Evolutionary conservation across 1,140 invertebrate genomes (phyloP).

Genomic region (Heliconius melpomene): DNA sequence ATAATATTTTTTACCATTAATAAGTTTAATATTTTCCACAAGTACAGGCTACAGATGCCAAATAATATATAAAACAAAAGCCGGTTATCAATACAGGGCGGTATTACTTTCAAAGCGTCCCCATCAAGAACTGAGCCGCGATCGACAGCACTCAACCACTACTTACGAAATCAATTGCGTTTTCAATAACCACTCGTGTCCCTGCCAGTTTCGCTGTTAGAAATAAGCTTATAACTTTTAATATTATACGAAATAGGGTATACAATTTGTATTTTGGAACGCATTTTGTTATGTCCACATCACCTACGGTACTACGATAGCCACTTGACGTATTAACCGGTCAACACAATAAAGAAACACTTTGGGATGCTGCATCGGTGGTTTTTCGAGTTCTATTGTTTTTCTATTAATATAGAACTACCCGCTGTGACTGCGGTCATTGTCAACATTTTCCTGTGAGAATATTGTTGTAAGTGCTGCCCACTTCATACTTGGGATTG

Average conservation of each 20-base stretch:
- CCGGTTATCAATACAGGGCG: conserved; percentile 9
- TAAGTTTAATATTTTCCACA: conserved; percentile 14
- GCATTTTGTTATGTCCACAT: not conserved
- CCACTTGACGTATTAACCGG: conserved; percentile 66
- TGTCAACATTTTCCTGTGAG: conserved; percentile 67
- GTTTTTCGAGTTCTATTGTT: conserved; percentile 66
- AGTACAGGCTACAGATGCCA: conserved; percentile 26
- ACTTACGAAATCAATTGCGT: conserved; percentile 64
- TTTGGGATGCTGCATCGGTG: conserved; percentile 65
- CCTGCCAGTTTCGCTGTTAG: conserved; percentile 24
- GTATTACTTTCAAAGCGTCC: conserved; percentile 42
- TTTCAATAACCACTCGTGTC: conserved; percentile 67
- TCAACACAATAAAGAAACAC: conserved; percentile 73
- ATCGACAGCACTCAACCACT: conserved; percentile 24
- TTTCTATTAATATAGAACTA: conserved; percentile 55
- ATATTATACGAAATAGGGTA: not conserved
- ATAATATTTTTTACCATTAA: conserved; percentile 9
- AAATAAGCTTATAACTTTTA: conserved; percentile 7
- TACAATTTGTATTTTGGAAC: not conserved
- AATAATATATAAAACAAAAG: conserved; percentile 32
- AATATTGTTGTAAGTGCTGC: conserved; percentile 51
- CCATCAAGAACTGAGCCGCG: conserved; percentile 31
- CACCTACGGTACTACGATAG: conserved; percentile 45
- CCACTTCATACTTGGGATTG: conserved; percentile 11
- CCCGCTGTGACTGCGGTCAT: conserved; percentile 47